phyloP scores from a whole-genome alignment of 1,140 invertebrate genomes.

The Oedothorax gibbosus region DNA sequence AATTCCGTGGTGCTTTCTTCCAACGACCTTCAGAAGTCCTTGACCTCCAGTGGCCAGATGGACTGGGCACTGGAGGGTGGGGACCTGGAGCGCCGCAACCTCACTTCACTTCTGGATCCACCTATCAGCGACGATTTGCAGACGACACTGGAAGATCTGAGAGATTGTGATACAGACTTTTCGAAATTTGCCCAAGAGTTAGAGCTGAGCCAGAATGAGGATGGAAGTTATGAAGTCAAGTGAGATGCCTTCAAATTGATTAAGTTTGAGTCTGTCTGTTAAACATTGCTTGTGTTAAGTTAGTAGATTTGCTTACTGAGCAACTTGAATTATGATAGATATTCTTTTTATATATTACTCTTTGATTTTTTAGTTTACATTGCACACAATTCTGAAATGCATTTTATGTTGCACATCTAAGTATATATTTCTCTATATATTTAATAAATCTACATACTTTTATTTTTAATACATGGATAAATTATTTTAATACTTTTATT shows the following conservation, averaged over 20 bases:
- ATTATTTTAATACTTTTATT: no score
- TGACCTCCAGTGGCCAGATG: constrained; percentile 20
- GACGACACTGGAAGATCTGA: constrained; percentile 64
- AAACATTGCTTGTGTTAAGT: neutral
- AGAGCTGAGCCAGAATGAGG: constrained; percentile 56
- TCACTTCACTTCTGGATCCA: constrained; percentile 49
- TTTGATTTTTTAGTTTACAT: no score
- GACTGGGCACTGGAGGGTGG: constrained; percentile 33
- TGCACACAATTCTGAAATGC: no score
- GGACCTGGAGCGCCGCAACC: constrained; percentile 46
- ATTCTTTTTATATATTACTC: no score
- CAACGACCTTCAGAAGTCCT: constrained; percentile 21
- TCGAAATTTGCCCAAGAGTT: constrained; percentile 63
- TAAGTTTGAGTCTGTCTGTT: neutral
- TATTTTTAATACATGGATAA: no score
- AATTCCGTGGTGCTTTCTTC: constrained; percentile 1
- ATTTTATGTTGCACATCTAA: no score
- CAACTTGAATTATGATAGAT: no score
- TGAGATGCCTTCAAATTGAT: neutral
- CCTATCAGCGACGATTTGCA: constrained; percentile 63
- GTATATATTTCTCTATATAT: no score
- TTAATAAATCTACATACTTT: no score
- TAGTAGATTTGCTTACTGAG: no score
- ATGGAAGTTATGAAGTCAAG: constrained; percentile 35
- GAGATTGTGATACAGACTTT: constrained; percentile 65